Conservation (phyloP, 2,888 invertebrate species). For the Drosophila subquinaria region DNA sequence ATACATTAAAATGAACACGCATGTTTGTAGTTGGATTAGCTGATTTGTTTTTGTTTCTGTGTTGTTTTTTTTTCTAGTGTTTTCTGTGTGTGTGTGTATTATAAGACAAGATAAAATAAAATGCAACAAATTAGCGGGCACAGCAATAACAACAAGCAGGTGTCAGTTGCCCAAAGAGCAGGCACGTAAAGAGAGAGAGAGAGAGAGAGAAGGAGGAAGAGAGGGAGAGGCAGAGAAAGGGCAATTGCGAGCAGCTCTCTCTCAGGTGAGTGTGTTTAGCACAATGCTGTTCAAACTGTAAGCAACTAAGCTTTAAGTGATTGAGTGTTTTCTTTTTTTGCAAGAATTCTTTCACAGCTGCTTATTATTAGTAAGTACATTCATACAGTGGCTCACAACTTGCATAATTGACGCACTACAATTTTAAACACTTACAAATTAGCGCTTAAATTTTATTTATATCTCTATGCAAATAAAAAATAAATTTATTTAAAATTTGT, state of each 20-base stretch:
- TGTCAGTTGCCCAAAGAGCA: constrained; percentile 27
- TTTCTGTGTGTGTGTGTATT: constrained; percentile 7
- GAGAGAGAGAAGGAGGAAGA: background rate
- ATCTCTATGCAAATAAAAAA: no score
- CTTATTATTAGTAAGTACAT: constrained; percentile 2
- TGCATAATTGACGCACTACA: no score
- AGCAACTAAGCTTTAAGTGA: constrained; percentile 35
- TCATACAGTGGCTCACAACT: background rate
- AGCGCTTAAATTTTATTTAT: no score
- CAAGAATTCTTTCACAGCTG: constrained; percentile 8
- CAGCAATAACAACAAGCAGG: constrained; percentile 42
- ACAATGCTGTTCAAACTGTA: constrained; percentile 41
- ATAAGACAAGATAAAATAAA: constrained; percentile 16
- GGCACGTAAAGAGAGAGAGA: constrained; percentile 8
- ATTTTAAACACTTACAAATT: no score
- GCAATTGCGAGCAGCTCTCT: background rate
- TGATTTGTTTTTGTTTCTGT: constrained; percentile 4
- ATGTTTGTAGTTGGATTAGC: background rate
- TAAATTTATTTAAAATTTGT: no score
- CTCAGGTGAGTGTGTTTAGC: constrained; percentile 29
- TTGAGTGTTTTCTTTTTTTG: constrained; percentile 6
- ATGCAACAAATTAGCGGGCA: constrained; percentile 49
- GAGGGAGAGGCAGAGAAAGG: background rate
- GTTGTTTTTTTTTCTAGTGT: constrained; percentile 10
- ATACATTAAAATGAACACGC: constrained; percentile 14